Percentiles rank a stretch among this genome's conserved stretches.
These are phyloP conservation scores for Malacosoma neustria DNA, from an alignment of 2,888 invertebrate genomes.

Conservation along the genomic window DNA sequence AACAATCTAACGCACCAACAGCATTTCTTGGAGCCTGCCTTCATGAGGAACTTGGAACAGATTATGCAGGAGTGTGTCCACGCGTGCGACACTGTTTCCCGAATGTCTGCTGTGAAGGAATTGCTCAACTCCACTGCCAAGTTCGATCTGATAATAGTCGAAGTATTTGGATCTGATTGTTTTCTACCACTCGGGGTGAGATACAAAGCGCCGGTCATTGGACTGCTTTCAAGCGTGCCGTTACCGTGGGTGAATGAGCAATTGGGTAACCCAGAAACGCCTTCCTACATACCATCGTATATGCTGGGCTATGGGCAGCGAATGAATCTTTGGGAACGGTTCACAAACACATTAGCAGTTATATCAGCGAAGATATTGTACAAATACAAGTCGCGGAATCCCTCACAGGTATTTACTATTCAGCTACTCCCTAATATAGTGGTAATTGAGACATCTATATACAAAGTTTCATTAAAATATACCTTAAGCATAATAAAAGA, in stretches of 20 bases:
- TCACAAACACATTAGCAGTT: conserved; percentile 56
- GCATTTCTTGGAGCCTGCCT: conserved; percentile 48
- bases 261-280: conserved; percentile 73
- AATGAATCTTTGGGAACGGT: conserved; percentile 65
- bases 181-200: conserved; percentile 70
- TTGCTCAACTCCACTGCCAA: conserved; percentile 45
- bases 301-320: conserved; percentile 63
- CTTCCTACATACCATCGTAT: conserved; percentile 73
- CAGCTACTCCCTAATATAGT: too few species aligned
- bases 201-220: conserved; percentile 70
- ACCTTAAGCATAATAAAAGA: too few species aligned
- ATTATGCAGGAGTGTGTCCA: conserved; percentile 62
- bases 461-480: too few species aligned
- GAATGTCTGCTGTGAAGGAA: conserved; percentile 44
- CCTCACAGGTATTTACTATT: conserved; percentile 47
- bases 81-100: conserved; percentile 56
- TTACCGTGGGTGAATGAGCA: conserved; percentile 74
- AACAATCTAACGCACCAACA: conserved; percentile 51
- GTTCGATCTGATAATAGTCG: conserved; percentile 59
- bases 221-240: conserved; percentile 66
- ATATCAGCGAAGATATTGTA: conserved; percentile 52
- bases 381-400: conserved; percentile 50
- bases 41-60: conserved; percentile 52
- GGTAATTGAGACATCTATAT: too few species aligned
- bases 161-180: conserved; percentile 74